These are phyloP conservation scores for Mantis religiosa DNA, from an alignment of 2,888 invertebrate species.

Conservation along the genomic window DNA sequence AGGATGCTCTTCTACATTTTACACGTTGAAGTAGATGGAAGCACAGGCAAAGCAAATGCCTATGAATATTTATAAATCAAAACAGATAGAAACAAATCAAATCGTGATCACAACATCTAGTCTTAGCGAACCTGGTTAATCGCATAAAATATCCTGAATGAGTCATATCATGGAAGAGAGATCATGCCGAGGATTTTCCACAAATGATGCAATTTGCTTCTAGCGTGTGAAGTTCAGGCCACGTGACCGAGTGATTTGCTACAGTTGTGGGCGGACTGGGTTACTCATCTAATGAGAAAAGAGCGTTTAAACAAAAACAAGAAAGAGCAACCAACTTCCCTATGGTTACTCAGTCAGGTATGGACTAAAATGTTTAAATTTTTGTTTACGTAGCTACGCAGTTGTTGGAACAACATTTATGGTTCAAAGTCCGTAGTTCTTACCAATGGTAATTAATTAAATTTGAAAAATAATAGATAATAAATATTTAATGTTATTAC, in stretches of 20 bases:
- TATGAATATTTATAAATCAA: neutral
- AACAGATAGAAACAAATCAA: neutral
- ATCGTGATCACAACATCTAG: neutral
- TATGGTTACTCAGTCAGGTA: too few relatives aligned
- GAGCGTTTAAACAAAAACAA: neutral
- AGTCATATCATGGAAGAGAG: neutral
- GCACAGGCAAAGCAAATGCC: neutral
- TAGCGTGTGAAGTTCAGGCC: neutral
- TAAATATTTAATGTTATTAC: too few relatives aligned
- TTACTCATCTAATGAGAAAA: neutral
- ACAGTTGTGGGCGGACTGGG: neutral
- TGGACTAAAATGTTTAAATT: too few relatives aligned
- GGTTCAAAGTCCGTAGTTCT: too few relatives aligned
- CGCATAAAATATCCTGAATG: neutral
- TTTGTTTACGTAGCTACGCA: too few relatives aligned
- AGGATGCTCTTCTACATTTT: too few relatives aligned
- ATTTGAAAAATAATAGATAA: too few relatives aligned
- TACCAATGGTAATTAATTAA: too few relatives aligned
- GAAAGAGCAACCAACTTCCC: neutral
- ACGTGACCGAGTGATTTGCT: neutral
- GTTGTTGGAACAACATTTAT: too few relatives aligned
- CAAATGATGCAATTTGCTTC: neutral
- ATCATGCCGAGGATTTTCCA: neutral
- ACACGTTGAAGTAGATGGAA: neutral
- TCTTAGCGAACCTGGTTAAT: neutral